Base-by-base conservation (phyloP, 53 echinoderm and acorn worm species). In the Holothuria leucospilota region DNA sequence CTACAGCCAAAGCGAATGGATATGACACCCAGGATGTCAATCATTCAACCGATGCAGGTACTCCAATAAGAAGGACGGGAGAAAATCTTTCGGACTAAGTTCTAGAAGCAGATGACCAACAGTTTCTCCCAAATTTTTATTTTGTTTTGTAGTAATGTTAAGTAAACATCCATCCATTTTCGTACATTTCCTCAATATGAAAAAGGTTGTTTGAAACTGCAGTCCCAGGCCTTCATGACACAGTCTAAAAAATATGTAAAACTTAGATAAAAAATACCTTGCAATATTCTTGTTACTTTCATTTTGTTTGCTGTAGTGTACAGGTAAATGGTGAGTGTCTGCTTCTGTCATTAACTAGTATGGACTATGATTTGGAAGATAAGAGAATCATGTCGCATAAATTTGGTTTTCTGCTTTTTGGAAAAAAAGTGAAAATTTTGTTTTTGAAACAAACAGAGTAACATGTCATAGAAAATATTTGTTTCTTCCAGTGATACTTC, bases 1-100 rank as follows among this genome's bases (percentile, higher is more conserved):
- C 25, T 7, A 60, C 77, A 89, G 89, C 89, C 89, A 66, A 89
- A 89, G 89, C 84, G 89, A 78, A 78, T 89, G 85, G 89, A 89
- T 30, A 67, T 89, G 89, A 85, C 78, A 29, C 84, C 89, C 24
- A 84, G 75, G 25, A 51, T 75, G 51, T 52, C 49, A 26, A 27
- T 75, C 26, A 75, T 75, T 21, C 75, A 75, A n/a, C 75, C 75
- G 13, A 75, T 75, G 75, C 75, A 75, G 75, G 75, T 75, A 11
- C 75, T 75, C 13, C 75, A 70, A 71, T 75, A 41, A 75, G 39
- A 10, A 39, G 49, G 23, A 51, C 53, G 25, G 26, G 25, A n/a
- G 38, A 49, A 16, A 25, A 41, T 42, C 46, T 40, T 24, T 46
- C 39, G 38, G 1, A 64, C 24, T 8, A 24, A 20, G 28, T 24